These are phyloP conservation scores for Brachionus asplanchnoidis DNA, from an alignment of 1,140 invertebrate genomes.

Conservation along the genomic window DNA sequence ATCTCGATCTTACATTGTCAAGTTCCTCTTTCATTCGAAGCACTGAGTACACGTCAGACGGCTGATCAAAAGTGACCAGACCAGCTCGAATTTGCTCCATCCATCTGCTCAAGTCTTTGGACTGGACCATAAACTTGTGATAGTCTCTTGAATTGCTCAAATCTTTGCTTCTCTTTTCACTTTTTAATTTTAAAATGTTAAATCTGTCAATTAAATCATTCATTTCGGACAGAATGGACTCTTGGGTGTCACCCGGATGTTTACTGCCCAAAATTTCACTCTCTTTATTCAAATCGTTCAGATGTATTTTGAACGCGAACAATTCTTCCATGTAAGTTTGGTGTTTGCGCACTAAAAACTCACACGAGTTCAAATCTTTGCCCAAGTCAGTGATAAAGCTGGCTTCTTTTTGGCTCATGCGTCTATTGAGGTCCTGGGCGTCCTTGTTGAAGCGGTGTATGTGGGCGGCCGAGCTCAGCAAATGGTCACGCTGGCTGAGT, in stretches of 20 bases:
- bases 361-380: neutral
- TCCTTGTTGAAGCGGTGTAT: constrained; percentile 34
- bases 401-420: constrained; percentile 13
- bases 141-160: neutral
- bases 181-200: neutral
- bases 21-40: neutral
- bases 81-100: neutral
- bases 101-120: neutral
- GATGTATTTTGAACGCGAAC: neutral
- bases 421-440: neutral
- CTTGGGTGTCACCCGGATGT: constrained; percentile 22
- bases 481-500: neutral
- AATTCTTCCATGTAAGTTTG: constrained; percentile 6
- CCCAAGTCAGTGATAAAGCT: neutral
- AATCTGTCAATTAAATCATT: constrained; percentile 10
- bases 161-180: neutral
- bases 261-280: neutral
- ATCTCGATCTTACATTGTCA: constrained; percentile 11
- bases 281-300: constrained; percentile 19
- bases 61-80: neutral
- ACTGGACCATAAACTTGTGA: neutral
- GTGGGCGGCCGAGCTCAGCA: neutral
- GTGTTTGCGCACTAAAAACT: constrained; percentile 30
- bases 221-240: constrained; percentile 6
- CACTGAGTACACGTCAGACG: neutral